Evolutionary conservation across 2,113 vertebrate species (phyloP), one percentile per base, ranked within the genome.

Genomic region (Neomonachus schauinslandi): DNA sequence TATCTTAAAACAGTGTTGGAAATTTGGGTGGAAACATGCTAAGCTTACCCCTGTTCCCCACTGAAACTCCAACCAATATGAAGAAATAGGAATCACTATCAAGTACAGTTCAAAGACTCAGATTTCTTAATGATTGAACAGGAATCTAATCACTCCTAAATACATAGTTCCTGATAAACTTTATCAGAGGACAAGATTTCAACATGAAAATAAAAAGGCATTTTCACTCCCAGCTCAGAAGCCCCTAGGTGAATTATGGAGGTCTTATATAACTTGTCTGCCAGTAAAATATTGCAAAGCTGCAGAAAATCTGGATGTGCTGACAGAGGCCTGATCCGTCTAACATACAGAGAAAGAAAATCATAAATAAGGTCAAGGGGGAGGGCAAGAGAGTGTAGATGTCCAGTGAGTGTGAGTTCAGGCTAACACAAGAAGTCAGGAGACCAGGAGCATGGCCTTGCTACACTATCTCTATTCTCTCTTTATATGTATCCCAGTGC

Each of bases 31-130:
- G 2, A 26, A 94, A 67, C 21, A 72, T 3, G 12, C n/a, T 77
- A 24, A 88, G 21, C 19, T 74, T 33, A 36, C 18, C 15, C 8
- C 33, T 65, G 7, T n/a, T 82, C 4, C 33, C 31, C 59, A 21
- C 3, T 67, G 21, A 87, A 93, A 87, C 61, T 90, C 39, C 90
- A 39, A 76, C 39, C 49, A 59, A 33, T 46, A 86, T 61, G 65
- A 69, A 65, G 26, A 33, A 18, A 69, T 2, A 63, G 24, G n/a
- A 89, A 89, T 90, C 10, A 21, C 57, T 51, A 2, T 89, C 71
- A 85, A 81, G 22, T 42, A 33, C 39, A 91, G 31, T 61, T 71
- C 53, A 63, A 87, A 61, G 59, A 39, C 57, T 90, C 63, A 67
- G 28, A 22, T 65, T 84, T 69, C 74, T 51, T 84, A 22, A 42